A percentile compares a stretch with the other conserved stretches of the same genome.
phyloP scores from a whole-genome alignment of 1,140 invertebrate species.

The Dinothrombium tinctorium region DNA sequence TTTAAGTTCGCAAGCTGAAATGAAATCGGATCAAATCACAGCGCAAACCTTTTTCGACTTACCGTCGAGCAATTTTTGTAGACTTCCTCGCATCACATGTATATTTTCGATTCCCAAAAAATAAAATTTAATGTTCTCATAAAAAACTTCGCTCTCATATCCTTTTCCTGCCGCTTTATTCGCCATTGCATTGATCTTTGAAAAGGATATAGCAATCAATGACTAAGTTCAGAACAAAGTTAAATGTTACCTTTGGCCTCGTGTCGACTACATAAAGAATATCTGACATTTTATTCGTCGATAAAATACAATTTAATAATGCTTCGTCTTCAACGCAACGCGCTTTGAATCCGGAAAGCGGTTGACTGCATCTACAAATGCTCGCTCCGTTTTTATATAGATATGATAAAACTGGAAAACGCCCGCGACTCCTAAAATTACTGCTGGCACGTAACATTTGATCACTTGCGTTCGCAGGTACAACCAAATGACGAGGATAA shows the following conservation, averaged over 20 bases:
- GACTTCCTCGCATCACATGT: slow-evolving; percentile 87
- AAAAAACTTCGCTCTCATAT: slow-evolving; percentile 94
- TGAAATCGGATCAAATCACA: slow-evolving; percentile 16
- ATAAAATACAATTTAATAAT: slow-evolving; percentile 71
- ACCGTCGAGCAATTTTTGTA: slow-evolving; percentile 84
- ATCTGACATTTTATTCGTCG: slow-evolving; percentile 67
- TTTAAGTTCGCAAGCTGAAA: slow-evolving; percentile 64
- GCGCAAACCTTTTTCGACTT: slow-evolving; percentile 25
- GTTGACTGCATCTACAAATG: slow-evolving; percentile 86
- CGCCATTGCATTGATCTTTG: slow-evolving; percentile 93
- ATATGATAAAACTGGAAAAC: slow-evolving; percentile 83
- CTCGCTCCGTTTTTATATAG: slow-evolving; percentile 74
- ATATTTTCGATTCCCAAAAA: slow-evolving; percentile 99
- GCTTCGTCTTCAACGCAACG: slow-evolving; percentile 92
- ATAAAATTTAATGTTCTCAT: slow-evolving; percentile 96
- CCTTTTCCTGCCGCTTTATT: slow-evolving; percentile 96
- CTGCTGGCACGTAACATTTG: slow-evolving; percentile 71
- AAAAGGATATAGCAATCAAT: slow-evolving; percentile 4
- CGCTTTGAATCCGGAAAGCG: slow-evolving; percentile 84
- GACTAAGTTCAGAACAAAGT: not conserved
- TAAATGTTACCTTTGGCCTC: slow-evolving; percentile 49
- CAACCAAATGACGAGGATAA: slow-evolving; percentile 77
- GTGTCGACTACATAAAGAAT: slow-evolving; percentile 97
- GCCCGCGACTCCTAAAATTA: slow-evolving; percentile 76
- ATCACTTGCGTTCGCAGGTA: slow-evolving; percentile 56